These are phyloP conservation scores for Sesia apiformis DNA, from an alignment of 2,888 invertebrate genomes.

Conservation along the genomic window DNA sequence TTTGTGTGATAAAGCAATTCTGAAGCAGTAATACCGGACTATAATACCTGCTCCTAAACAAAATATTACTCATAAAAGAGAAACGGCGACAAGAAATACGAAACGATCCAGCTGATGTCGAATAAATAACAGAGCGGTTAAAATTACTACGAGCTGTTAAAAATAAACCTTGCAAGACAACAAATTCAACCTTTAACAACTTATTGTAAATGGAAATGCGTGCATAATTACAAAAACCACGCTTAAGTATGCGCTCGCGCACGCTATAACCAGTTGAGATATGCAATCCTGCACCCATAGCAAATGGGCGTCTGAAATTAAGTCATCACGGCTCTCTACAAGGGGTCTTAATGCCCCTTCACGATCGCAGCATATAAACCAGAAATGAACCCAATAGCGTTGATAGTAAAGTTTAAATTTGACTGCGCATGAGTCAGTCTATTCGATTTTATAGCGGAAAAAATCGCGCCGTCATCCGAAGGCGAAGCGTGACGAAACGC, in stretches of 20 bases:
- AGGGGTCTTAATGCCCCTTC: slow-evolving; percentile 41
- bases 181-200: neutral
- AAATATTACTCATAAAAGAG: too few species aligned
- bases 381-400: neutral
- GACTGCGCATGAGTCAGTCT: neutral
- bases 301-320: slow-evolving; percentile 54
- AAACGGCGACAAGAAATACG: too few species aligned
- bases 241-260: slow-evolving; percentile 2
- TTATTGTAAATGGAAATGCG: neutral
- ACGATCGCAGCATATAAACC: slow-evolving; percentile 1
- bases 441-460: slow-evolving; percentile 29
- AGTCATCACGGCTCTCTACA: slow-evolving; percentile 56
- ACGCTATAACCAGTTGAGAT: slow-evolving; percentile 10
- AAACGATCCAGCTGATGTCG: too few species aligned
- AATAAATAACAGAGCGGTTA: too few species aligned
- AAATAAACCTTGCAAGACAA: too few species aligned
- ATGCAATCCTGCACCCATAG: slow-evolving; percentile 45
- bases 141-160: too few species aligned
- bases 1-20: too few species aligned
- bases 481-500: slow-evolving; percentile 59
- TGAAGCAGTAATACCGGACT: too few species aligned
- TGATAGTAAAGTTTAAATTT: neutral
- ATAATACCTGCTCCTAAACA: too few species aligned
- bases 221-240: neutral
- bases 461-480: slow-evolving; percentile 63